phyloP scores from a whole-genome alignment of 2,797 vertebrate genomes.

The Micrastur ruficollis region DNA sequence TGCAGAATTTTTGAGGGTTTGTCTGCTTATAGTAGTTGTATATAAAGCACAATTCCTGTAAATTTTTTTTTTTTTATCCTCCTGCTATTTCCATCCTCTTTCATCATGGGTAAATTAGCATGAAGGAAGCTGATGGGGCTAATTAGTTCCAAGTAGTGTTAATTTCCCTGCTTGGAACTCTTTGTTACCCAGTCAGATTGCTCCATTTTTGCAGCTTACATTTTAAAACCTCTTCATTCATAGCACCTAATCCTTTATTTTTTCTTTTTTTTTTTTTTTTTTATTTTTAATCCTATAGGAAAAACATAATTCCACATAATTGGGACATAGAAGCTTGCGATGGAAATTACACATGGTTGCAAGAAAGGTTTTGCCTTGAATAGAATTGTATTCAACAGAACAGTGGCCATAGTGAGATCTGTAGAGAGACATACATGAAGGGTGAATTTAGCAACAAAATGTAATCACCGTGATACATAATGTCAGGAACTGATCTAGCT shows the following conservation, averaged over 20 bases:
- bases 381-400: not conserved
- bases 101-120: not conserved
- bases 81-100: not conserved
- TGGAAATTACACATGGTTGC: not conserved
- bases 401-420: not conserved
- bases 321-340: not conserved
- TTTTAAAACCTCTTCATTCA: not conserved
- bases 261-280: not conserved
- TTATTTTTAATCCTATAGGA: too few species aligned
- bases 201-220: not conserved
- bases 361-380: not conserved
- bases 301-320: constrained; percentile 1
- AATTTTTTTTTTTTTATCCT: not conserved
- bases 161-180: constrained; percentile 19
- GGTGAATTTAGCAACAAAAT: not conserved
- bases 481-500: not conserved
- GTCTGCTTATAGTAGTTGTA: not conserved
- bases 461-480: not conserved
- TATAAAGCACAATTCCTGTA: not conserved
- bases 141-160: constrained; percentile 28
- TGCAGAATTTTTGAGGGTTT: not conserved
- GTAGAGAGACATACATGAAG: not conserved
- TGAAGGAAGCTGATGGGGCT: constrained; percentile 12
- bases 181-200: not conserved
- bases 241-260: not conserved